These are phyloP conservation scores for Rugalucina vietnamica DNA, from an alignment of 2,888 invertebrate species.

Conservation along the genomic window DNA sequence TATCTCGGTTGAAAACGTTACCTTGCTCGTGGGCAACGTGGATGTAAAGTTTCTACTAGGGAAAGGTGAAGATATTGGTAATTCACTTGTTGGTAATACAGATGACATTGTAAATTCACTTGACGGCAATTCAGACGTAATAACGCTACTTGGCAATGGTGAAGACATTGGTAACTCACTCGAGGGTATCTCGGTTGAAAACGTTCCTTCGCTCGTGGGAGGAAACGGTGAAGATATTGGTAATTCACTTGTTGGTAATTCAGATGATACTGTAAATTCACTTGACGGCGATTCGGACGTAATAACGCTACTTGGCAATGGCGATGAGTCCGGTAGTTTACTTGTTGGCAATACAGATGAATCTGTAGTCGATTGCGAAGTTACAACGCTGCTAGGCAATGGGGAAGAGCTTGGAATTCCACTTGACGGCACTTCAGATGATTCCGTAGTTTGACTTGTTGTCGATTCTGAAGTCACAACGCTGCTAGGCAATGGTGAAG, in stretches of 20 bases:
- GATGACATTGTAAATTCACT: not conserved
- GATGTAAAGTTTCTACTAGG: not conserved
- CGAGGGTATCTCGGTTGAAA: not conserved
- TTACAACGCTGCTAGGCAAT: too few relatives aligned
- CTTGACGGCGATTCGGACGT: not conserved
- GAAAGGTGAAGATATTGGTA: not conserved
- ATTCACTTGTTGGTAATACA: not conserved
- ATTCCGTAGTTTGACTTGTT: not conserved
- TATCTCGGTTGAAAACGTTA: not conserved
- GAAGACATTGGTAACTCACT: not conserved
- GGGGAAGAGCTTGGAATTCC: not conserved
- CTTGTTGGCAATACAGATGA: not conserved
- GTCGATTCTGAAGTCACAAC: not conserved
- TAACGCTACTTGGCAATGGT: not conserved
- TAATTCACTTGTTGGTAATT: not conserved
- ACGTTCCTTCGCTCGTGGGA: not conserved
- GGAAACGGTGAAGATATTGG: not conserved
- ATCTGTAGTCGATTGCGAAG: not conserved
- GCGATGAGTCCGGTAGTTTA: not conserved
- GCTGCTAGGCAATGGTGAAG: not conserved
- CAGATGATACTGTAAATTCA: not conserved
- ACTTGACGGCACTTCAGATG: not conserved
- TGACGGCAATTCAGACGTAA: not conserved
- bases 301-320: not conserved
- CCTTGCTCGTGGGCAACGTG: not conserved